These are phyloP conservation scores for Pelusios castaneus DNA, from an alignment of 2,113 vertebrate genomes.

Conservation along the genomic window DNA sequence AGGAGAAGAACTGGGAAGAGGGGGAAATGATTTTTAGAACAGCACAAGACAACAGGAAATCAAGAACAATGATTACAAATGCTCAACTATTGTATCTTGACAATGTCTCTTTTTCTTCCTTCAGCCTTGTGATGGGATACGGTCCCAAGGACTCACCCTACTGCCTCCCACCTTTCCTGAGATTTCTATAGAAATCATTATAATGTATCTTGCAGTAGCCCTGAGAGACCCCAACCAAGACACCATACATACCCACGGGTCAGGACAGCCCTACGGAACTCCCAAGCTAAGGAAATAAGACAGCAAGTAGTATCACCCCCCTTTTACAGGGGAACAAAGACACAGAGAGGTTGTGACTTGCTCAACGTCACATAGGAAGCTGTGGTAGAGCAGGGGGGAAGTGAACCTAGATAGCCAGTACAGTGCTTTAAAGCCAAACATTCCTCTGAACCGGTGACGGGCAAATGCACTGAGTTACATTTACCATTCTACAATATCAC, in stretches of 20 bases:
- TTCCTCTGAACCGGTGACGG: constrained; percentile 12
- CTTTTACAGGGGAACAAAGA: not conserved
- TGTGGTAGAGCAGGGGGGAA: constrained; percentile 24
- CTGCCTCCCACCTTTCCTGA: not conserved
- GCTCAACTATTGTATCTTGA: not conserved
- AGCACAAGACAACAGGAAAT: not conserved
- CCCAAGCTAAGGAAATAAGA: not conserved
- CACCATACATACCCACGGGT: not conserved
- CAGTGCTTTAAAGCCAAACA: constrained; percentile 4
- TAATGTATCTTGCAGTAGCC: not conserved
- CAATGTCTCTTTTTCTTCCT: not conserved
- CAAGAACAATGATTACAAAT: not conserved
- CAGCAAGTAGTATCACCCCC: not conserved
- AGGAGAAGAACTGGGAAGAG: not conserved
- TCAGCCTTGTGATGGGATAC: not conserved
- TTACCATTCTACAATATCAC: not conserved
- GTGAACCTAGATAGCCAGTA: not conserved
- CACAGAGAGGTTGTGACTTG: not conserved
- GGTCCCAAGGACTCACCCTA: not conserved
- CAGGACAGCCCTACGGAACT: not conserved
- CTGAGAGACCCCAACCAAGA: not conserved
- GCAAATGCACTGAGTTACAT: constrained; percentile 3
- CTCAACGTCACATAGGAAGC: not conserved
- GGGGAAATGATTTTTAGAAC: not conserved
- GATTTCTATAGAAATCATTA: not conserved